These are phyloP conservation scores for Sialia sialis DNA, from an alignment of 2,113 vertebrate species.

Conservation along the genomic window DNA sequence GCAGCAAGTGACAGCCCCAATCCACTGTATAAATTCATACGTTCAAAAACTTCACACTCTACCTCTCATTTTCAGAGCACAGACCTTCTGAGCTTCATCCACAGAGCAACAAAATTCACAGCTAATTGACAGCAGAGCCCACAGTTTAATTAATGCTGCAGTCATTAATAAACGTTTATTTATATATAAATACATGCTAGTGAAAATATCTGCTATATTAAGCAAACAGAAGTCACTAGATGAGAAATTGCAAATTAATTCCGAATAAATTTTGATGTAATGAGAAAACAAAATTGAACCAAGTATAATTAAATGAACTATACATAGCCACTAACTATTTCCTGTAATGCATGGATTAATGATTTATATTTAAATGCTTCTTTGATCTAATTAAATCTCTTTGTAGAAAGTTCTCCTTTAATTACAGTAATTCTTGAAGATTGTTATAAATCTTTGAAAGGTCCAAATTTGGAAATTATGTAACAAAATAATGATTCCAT, in stretches of 20 bases:
- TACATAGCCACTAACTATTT: not conserved
- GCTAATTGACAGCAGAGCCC: not conserved
- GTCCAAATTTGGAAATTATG: constrained; percentile 23
- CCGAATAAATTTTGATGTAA: not conserved
- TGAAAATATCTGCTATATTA: not conserved
- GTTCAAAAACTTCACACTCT: not conserved
- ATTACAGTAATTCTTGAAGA: constrained; percentile 13
- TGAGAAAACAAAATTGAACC: constrained; percentile 21
- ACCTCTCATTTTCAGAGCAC: not conserved
- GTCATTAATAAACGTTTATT: constrained; percentile 11
- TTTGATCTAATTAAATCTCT: constrained; percentile 27
- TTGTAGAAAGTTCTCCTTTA: constrained; percentile 17
- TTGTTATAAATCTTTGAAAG: not conserved
- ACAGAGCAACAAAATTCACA: not conserved
- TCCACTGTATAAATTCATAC: not conserved
- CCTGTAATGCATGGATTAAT: constrained; percentile 1
- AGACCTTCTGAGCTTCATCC: not conserved
- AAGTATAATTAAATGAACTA: constrained; percentile 32
- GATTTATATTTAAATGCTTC: not conserved
- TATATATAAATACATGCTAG: not conserved
- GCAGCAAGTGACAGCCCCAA: not conserved
- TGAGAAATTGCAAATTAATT: constrained; percentile 31
- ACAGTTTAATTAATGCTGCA: not conserved
- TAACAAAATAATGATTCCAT: constrained; percentile 11
- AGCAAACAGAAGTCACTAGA: constrained; percentile 44